These are phyloP conservation scores for Redunca redunca DNA, from an alignment of 2,113 vertebrate genomes.

Conservation along the genomic window DNA sequence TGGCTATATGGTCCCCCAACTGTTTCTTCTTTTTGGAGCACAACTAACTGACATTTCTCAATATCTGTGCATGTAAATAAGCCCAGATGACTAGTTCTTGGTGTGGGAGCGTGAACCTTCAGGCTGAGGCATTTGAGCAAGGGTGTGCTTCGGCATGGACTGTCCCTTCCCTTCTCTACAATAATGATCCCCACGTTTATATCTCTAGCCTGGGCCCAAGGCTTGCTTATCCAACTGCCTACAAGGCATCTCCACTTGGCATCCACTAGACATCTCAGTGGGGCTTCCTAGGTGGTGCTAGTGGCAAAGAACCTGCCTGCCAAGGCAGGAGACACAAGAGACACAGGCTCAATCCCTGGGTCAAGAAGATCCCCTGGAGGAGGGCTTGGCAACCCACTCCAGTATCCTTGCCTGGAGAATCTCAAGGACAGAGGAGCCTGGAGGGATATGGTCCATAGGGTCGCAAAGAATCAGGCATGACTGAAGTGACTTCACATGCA, in stretches of 20 bases:
- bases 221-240: neutral
- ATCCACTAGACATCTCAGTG: neutral
- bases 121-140: neutral
- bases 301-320: neutral
- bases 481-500: neutral
- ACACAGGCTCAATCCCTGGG: neutral
- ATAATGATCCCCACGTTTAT: neutral
- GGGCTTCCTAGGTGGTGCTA: neutral
- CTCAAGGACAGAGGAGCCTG: neutral
- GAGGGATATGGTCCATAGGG: neutral
- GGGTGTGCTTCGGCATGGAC: rapidly evolving
- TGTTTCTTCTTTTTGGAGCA: neutral
- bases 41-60: neutral
- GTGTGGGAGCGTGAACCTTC: neutral
- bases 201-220: neutral
- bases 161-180: neutral
- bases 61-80: neutral
- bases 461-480: neutral
- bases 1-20: neutral
- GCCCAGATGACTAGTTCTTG: neutral
- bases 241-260: neutral
- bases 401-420: neutral
- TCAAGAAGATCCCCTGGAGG: neutral
- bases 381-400: neutral
- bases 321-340: neutral